These are phyloP conservation scores for Diphyllodes magnificus DNA, from an alignment of 2,113 vertebrate species.

Conservation along the genomic window DNA sequence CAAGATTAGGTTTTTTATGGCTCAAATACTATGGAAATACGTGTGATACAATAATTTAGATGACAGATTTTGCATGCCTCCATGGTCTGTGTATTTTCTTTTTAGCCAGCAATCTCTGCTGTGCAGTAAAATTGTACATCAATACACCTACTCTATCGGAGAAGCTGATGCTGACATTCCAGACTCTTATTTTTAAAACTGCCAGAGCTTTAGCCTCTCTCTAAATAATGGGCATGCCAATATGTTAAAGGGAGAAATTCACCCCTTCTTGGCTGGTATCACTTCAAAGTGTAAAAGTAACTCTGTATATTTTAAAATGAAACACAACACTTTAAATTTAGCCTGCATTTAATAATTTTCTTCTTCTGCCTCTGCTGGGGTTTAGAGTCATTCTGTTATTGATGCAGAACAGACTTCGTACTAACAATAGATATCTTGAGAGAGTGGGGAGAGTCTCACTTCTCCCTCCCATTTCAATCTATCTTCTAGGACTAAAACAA, in stretches of 20 bases:
- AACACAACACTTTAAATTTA: neutral
- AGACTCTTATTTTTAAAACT: constrained; percentile 24
- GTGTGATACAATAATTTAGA: neutral
- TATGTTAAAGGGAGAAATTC: neutral
- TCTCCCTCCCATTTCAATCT: neutral
- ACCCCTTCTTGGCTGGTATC: neutral
- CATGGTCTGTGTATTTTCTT: neutral
- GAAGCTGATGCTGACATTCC: constrained; percentile 11
- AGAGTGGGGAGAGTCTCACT: neutral
- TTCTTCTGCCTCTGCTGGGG: neutral
- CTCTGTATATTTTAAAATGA: neutral
- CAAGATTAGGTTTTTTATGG: neutral
- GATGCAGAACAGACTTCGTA: neutral
- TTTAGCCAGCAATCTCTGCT: neutral
- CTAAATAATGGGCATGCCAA: neutral
- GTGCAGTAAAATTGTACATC: neutral
- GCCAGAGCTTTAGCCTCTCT: neutral
- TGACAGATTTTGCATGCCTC: neutral
- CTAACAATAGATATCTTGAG: constrained; percentile 29
- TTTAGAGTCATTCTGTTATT: neutral
- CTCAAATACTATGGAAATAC: neutral
- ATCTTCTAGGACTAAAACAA: neutral
- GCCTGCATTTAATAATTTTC: neutral
- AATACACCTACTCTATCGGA: neutral
- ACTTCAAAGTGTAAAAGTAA: neutral